Conservation (phyloP, 2,113 vertebrate genomes). For the Upupa epops region DNA sequence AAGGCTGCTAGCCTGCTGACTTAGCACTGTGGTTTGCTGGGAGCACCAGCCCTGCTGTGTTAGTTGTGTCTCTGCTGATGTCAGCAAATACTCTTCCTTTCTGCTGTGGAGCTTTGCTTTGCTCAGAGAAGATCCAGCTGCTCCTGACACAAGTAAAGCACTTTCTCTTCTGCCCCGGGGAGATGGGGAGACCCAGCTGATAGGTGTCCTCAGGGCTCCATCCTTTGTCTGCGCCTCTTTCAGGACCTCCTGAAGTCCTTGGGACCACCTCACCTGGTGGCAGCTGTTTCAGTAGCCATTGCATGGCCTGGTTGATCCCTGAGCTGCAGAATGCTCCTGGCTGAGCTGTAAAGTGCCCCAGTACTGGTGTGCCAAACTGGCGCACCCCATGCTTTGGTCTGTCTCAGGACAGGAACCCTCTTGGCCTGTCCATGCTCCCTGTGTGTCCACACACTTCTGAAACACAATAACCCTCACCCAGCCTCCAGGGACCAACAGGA, state of each 20-base stretch:
- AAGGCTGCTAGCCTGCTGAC: slow-evolving; percentile 15
- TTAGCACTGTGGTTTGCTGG: not conserved
- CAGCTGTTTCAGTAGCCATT: not conserved
- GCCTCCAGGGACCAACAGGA: not conserved
- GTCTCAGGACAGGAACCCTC: not conserved
- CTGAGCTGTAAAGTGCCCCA: not conserved
- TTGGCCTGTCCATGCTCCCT: not conserved
- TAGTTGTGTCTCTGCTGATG: not conserved
- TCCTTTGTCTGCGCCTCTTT: not conserved
- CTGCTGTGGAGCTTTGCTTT: not conserved
- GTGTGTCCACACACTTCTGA: not conserved
- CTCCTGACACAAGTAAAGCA: not conserved
- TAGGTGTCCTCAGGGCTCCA: not conserved
- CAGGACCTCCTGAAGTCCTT: not conserved
- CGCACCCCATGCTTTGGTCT: not conserved
- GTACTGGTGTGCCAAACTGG: not conserved
- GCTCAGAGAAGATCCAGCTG: not conserved
- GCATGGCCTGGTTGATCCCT: not conserved
- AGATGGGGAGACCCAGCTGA: not conserved
- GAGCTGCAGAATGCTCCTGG: not conserved
- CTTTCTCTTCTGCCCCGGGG: not conserved
- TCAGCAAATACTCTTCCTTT: not conserved
- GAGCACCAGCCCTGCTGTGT: not conserved
- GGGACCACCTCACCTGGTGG: not conserved
- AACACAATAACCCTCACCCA: not conserved